Evolutionary conservation across 2,797 vertebrate species (phyloP).

Genomic region (Meriones psammophilus): DNA sequence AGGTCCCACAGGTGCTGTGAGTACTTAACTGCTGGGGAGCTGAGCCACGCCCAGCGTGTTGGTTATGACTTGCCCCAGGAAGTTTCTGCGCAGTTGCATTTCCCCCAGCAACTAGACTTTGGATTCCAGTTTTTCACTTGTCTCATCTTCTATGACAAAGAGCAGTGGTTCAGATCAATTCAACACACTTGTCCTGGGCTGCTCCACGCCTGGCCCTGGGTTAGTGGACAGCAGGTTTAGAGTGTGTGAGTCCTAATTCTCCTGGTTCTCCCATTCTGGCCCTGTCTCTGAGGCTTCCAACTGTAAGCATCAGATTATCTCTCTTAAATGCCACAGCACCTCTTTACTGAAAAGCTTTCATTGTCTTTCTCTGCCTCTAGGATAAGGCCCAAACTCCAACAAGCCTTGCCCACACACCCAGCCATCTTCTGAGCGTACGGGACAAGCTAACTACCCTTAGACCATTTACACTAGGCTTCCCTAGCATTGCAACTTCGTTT

Average conservation of each 20-base stretch:
- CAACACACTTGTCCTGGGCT: fast-evolving
- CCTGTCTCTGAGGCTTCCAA: constrained; percentile 1
- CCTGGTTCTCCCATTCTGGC: neutral
- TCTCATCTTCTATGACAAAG: neutral
- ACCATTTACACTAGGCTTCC: neutral
- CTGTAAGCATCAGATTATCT: neutral
- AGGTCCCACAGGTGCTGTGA: neutral
- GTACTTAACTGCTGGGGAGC: neutral
- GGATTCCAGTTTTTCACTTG: neutral
- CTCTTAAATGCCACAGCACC: neutral
- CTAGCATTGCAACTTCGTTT: neutral
- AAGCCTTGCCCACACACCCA: neutral
- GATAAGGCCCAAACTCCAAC: neutral
- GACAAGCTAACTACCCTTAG: neutral
- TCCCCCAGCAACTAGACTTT: neutral
- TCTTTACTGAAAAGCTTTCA: neutral
- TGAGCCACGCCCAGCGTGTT: neutral
- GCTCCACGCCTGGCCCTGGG: neutral
- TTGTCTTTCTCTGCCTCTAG: neutral
- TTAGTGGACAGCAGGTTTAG: neutral
- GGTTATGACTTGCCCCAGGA: neutral
- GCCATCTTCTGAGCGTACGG: neutral
- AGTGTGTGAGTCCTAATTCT: neutral
- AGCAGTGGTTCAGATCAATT: neutral
- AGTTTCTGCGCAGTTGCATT: neutral